A percentile compares a stretch with the other conserved stretches of the same genome.
Conservation (phyloP, 2,888 invertebrate species). For the Sclerodermus sp. region DNA sequence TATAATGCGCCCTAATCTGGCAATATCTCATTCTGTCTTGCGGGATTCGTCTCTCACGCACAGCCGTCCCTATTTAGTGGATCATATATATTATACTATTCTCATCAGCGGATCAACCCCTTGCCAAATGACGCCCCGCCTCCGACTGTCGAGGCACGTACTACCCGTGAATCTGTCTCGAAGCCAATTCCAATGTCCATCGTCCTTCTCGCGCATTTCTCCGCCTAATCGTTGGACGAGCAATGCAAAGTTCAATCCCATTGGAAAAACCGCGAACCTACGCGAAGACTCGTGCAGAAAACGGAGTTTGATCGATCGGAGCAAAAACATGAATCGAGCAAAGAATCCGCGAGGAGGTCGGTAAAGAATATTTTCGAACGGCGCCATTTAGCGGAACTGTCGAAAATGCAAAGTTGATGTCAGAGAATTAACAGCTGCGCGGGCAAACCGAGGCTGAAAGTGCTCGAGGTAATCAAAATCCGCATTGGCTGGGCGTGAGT, state of each 20-base stretch:
- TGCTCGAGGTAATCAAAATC: conserved; percentile 25
- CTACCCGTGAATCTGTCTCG: not conserved
- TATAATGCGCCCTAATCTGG: conserved; percentile 50
- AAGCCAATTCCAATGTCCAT: conserved; percentile 23
- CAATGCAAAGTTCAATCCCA: no score
- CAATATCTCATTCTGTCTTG: conserved; percentile 53
- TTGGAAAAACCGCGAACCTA: no score
- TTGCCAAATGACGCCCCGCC: conserved; percentile 30
- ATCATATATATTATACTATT: conserved; percentile 45
- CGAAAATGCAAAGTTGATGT: no score
- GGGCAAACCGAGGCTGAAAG: not conserved
- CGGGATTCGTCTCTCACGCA: conserved; percentile 49
- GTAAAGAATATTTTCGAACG: no score
- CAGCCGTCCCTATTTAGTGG: conserved; percentile 47
- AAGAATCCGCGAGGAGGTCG: no score
- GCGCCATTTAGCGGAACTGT: no score
- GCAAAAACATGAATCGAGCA: no score
- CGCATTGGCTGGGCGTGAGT: conserved; percentile 8
- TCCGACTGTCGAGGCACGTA: conserved; percentile 6
- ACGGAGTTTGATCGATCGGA: no score
- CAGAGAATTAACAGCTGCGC: no score
- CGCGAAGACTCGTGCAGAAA: no score
- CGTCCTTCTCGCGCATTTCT: conserved; percentile 10
- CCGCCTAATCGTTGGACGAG: not conserved
- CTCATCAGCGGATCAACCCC: conserved; percentile 48